A percentile compares a stretch with the other conserved stretches of the same genome.
Evolutionary conservation across 2,888 invertebrate genomes (phyloP).

Genomic region (Drosophila gaucha): DNA sequence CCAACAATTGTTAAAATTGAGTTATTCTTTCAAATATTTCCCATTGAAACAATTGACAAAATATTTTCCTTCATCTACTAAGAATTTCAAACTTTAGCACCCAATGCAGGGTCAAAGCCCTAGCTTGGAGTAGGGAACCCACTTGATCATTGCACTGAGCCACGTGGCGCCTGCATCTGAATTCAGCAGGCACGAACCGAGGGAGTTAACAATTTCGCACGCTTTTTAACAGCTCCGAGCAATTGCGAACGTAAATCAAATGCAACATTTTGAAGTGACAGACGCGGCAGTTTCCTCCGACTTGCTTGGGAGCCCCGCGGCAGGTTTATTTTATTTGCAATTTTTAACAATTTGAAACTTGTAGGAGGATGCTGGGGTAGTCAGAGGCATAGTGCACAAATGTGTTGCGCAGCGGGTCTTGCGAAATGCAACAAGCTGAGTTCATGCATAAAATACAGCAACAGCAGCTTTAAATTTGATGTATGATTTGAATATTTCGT

Average conservation of each 20-base stretch:
- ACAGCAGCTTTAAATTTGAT: constrained; percentile 52
- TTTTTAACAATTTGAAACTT: constrained; percentile 50
- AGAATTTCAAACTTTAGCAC: not conserved
- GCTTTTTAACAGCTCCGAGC: constrained; percentile 64
- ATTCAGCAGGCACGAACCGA: not conserved
- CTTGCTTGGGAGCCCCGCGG: constrained; percentile 3
- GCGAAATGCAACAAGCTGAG: constrained; percentile 21
- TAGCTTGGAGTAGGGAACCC: constrained; percentile 5
- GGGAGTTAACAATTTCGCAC: constrained; percentile 9
- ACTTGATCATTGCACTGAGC: constrained; percentile 44
- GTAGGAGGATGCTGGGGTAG: constrained; percentile 9
- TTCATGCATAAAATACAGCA: constrained; percentile 1
- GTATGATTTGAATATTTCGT: constrained; percentile 62
- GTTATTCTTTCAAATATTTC: not conserved
- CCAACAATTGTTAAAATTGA: not conserved
- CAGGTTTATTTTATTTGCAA: constrained; percentile 58
- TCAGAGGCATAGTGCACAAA: constrained; percentile 8
- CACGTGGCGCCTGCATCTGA: constrained; percentile 4
- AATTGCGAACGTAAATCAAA: constrained; percentile 71
- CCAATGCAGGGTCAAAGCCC: not conserved
- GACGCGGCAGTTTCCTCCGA: constrained; percentile 11
- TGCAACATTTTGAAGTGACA: constrained; percentile 66
- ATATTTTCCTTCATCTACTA: not conserved
- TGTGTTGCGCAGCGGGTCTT: constrained; percentile 9
- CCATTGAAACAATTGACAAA: not conserved